A percentile compares a stretch with the other conserved stretches of the same genome.
These are phyloP conservation scores for Tiliacea citrago DNA, from an alignment of 2,888 invertebrate species.

Conservation along the genomic window DNA sequence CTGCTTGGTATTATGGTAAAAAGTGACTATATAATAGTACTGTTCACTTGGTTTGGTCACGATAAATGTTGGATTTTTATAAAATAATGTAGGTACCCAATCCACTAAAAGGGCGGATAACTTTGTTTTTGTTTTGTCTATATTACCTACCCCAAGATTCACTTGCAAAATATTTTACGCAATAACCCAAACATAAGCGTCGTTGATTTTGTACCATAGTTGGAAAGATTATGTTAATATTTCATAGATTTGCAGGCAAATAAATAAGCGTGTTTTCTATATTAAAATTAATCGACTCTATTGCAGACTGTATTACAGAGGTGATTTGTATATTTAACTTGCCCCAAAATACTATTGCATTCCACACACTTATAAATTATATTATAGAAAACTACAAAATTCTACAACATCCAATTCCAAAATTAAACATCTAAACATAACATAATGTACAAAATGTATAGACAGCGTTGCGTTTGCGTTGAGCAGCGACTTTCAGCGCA, in stretches of 20 bases:
- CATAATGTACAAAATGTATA: slow-evolving; percentile 16
- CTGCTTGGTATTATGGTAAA: too few relatives aligned
- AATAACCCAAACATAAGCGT: not conserved
- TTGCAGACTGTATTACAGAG: not conserved
- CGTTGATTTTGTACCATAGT: not conserved
- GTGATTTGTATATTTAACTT: not conserved
- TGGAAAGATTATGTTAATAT: too few relatives aligned
- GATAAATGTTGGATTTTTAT: not conserved
- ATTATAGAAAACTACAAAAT: not conserved
- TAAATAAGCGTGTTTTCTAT: not conserved
- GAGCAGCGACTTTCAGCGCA: slow-evolving; percentile 57
- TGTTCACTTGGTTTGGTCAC: not conserved
- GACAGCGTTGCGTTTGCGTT: slow-evolving; percentile 33
- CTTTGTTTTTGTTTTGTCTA: too few relatives aligned
- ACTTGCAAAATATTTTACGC: not conserved
- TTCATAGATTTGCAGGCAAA: not conserved
- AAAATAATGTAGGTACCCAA: too few relatives aligned
- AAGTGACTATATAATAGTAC: too few relatives aligned
- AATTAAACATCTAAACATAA: slow-evolving; percentile 17
- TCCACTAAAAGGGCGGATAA: not conserved
- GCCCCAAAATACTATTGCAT: not conserved
- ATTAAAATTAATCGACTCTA: not conserved
- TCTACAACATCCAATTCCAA: not conserved
- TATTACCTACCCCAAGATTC: not conserved
- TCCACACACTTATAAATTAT: not conserved